phyloP scores from a whole-genome alignment of 2,797 vertebrate species.

The Pangasius sanitwongsei region DNA sequence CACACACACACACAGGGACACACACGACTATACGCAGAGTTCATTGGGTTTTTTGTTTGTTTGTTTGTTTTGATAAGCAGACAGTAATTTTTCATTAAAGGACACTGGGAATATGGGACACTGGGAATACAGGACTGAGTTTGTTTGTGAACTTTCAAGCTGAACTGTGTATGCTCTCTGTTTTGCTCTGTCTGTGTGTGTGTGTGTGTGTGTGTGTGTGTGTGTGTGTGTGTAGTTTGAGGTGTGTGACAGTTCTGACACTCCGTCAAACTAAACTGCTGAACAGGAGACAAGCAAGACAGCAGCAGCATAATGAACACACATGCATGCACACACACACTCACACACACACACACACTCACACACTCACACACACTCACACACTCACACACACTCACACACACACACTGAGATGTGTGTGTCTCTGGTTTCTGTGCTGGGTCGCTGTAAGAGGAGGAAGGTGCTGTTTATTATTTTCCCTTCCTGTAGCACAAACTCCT shows the following conservation, averaged over 20 bases:
- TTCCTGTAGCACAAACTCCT: not conserved
- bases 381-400: slow-evolving; percentile 33
- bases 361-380: slow-evolving; percentile 35
- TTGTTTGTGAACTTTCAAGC: not conserved
- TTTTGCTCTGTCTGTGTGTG: not conserved
- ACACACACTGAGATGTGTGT: slow-evolving; percentile 6
- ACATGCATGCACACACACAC: slow-evolving; percentile 29
- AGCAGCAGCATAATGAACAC: slow-evolving; percentile 4
- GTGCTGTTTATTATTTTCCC: not conserved
- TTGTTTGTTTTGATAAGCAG: no score
- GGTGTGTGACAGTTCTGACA: not conserved
- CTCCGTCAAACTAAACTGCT: not conserved
- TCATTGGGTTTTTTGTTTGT: no score
- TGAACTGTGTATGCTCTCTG: not conserved
- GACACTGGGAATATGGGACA: not conserved
- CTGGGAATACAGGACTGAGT: not conserved
- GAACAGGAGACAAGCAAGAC: not conserved
- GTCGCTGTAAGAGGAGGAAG: not conserved
- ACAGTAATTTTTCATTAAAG: no score
- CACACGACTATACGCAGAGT: no score
- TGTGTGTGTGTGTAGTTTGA: slow-evolving; percentile 2
- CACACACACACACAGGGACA: no score
- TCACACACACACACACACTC: not conserved
- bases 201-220: not conserved
- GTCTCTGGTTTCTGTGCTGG: slow-evolving; percentile 56